Conservation (phyloP, 2,113 vertebrate species). For the Coturnix japonica region DNA sequence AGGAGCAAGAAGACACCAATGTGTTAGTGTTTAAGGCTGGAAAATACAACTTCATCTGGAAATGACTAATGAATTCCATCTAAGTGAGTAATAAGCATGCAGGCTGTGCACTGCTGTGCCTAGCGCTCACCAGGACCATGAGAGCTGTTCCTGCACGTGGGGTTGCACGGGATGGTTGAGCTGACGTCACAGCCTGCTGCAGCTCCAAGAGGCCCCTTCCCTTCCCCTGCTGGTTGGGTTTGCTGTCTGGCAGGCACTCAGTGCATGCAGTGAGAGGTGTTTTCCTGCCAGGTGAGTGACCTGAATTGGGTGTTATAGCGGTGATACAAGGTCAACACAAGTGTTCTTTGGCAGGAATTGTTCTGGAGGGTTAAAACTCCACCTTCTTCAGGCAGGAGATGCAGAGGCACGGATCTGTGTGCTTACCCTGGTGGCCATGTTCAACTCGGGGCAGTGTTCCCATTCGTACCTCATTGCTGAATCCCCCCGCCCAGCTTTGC, state of each 20-base stretch:
- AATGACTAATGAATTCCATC: neutral
- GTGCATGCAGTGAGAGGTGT: neutral
- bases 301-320: neutral
- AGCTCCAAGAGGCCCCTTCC: neutral
- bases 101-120: neutral
- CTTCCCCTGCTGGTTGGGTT: neutral
- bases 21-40: neutral
- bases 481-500: neutral
- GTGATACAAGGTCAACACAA: neutral
- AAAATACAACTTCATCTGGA: neutral
- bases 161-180: neutral
- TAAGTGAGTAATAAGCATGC: neutral
- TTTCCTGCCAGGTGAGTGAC: neutral
- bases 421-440: accelerated
- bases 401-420: accelerated
- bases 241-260: neutral
- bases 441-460: neutral
- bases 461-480: accelerated
- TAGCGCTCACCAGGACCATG: neutral
- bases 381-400: neutral
- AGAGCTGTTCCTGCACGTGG: neutral
- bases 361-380: neutral
- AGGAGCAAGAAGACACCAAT: neutral
- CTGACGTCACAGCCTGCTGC: neutral
- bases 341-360: neutral